Evolutionary conservation across 2,888 invertebrate genomes (phyloP), one percentile per base, ranked within the genome.

Genomic region (Temnothorax unifasciatus): DNA sequence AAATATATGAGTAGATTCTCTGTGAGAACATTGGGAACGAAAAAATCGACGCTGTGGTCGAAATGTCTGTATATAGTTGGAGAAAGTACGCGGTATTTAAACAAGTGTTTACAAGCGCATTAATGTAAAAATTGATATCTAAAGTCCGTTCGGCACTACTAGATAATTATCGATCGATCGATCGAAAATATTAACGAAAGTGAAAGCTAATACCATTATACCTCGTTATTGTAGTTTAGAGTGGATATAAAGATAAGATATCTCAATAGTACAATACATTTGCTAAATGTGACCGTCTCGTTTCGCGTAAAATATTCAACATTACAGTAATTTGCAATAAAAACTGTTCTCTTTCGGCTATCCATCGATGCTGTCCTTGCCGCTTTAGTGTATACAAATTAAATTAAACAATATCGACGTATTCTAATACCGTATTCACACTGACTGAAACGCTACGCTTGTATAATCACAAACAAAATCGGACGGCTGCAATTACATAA

Each of bases 161-260:
- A 18, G 21, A 63, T 25, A 59, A 50, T 50, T 54, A 34, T 76
- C 25, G 61, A 74, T 44, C 68, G 21, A 63, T 38, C 38, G 38
- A 76, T 76, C 75, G 64, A 21, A 50, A n/a, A 69, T 38, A 47
- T 25, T 47, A 41, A 38, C 25, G n/a, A 59, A 59, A 59, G 69
- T 79, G 71, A 59, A 69, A 59, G 71, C 21, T 68, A 57, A 54
- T 79, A 34, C 52, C 47, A 34, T 59, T 77, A 54, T 57, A 69
- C n/a, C 5, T 38, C 25, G 3, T 6, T 44, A 69, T 47, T 59
- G n/a, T 54, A 63, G 6, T 68, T 69, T 59, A 59, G 38, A 69
- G 2, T 8, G 41, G 34, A 21, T 68, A 59, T 59, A 50, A 59
- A 59, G 69, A 79, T 79, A 69, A 79, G 57, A 50, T 61, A 59